These are phyloP conservation scores for Tillus elongatus DNA, from an alignment of 2,888 invertebrate species.

Conservation along the genomic window DNA sequence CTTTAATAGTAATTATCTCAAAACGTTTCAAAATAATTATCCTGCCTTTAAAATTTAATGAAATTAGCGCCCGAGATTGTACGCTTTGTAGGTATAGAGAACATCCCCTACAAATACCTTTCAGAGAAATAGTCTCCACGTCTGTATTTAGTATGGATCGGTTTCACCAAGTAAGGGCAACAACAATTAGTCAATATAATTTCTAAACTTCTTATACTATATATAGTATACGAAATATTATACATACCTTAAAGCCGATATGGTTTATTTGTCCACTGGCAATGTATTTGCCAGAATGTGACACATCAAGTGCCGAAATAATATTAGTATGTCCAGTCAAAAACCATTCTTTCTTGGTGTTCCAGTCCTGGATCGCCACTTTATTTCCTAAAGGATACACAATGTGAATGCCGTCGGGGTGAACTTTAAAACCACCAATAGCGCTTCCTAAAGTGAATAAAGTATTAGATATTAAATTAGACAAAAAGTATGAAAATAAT, in stretches of 20 bases:
- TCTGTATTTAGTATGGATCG: too few species aligned
- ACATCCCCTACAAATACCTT: too few species aligned
- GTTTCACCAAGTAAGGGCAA: too few species aligned
- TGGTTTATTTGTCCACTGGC: conserved; percentile 88
- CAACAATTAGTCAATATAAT: neutral
- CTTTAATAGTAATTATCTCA: too few species aligned
- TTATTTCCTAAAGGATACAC: conserved; percentile 74
- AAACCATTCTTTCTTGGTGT: conserved; percentile 62
- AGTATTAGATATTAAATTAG: conserved; percentile 7
- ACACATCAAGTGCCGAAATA: conserved; percentile 68
- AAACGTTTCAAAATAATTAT: too few species aligned
- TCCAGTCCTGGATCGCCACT: conserved; percentile 61
- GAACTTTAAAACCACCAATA: conserved; percentile 54
- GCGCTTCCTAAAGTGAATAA: conserved; percentile 37
- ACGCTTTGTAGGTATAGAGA: too few species aligned
- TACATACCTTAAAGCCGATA: conserved; percentile 73
- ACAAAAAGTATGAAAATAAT: conserved; percentile 19
- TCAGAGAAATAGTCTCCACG: too few species aligned
- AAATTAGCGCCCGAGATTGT: too few species aligned
- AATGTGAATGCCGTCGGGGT: conserved; percentile 61
- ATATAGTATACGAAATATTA: too few species aligned
- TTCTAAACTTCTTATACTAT: neutral
- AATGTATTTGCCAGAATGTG: conserved; percentile 64
- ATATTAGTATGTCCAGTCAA: conserved; percentile 72
- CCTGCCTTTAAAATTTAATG: too few species aligned